A percentile compares a stretch with the other conserved stretches of the same genome.
Evolutionary conservation across 2,113 vertebrate species (phyloP).

Genomic region (Fulmarus glacialis): DNA sequence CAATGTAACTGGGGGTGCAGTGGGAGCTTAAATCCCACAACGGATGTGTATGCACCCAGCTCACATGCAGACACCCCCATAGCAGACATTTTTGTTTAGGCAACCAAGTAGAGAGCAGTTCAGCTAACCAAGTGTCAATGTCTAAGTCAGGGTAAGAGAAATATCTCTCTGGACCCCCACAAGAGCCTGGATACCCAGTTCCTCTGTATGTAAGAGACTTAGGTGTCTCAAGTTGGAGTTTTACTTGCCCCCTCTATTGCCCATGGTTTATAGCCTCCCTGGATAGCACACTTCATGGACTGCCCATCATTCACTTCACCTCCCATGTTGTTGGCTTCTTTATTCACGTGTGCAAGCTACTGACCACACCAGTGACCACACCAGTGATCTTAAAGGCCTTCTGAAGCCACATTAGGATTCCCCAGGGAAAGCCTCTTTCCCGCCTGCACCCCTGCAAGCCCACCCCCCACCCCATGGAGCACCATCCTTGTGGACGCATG

Average conservation of each 20-base stretch:
- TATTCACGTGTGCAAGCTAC: neutral
- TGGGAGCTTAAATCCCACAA: neutral
- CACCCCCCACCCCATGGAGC: too few species aligned
- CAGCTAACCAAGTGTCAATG: neutral
- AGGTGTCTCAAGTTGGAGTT: neutral
- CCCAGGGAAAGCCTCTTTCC: neutral
- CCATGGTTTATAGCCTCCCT: neutral
- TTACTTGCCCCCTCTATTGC: neutral
- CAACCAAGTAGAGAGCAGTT: neutral
- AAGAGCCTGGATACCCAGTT: neutral
- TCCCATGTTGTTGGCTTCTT: neutral
- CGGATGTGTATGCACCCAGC: neutral
- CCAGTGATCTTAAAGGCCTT: neutral
- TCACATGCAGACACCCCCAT: neutral
- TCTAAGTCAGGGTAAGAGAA: neutral
- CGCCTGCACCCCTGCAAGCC: neutral
- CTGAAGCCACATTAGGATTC: neutral
- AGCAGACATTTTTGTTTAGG: neutral
- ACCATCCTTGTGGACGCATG: fast-evolving
- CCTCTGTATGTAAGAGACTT: neutral
- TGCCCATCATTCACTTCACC: neutral
- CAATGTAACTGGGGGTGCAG: neutral
- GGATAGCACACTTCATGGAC: neutral
- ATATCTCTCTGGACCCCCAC: neutral
- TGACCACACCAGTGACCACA: neutral